phyloP scores from a whole-genome alignment of 2,113 vertebrate genomes.

The Diglossa brunneiventris region DNA sequence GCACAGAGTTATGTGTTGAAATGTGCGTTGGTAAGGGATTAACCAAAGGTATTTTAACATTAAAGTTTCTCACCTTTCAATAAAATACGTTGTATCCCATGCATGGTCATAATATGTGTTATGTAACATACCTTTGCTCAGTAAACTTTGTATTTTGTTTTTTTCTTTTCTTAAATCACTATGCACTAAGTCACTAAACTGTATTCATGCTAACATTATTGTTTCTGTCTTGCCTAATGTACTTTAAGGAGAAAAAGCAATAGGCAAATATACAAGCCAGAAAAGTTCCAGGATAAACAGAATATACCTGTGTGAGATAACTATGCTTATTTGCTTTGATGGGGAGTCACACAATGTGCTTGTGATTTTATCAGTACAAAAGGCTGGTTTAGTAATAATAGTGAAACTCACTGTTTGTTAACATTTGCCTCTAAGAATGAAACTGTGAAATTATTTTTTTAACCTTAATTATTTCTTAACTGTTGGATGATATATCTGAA shows the following conservation, averaged over 20 bases:
- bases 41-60: neutral
- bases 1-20: neutral
- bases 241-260: neutral
- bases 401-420: neutral
- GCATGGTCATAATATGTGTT: neutral
- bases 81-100: neutral
- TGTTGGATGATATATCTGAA: neutral
- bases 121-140: neutral
- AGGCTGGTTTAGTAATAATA: neutral
- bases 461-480: neutral
- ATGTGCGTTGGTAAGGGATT: neutral
- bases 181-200: neutral
- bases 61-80: neutral
- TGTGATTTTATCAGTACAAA: neutral
- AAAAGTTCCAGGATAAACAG: neutral
- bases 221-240: slow-evolving; percentile 18
- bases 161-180: neutral
- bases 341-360: neutral
- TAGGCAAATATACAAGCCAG: neutral
- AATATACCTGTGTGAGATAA: neutral
- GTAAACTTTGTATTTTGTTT: neutral
- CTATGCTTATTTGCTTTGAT: neutral
- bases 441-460: neutral
- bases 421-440: neutral
- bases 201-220: neutral